These are phyloP conservation scores for Rutilus rutilus DNA, from an alignment of 2,113 vertebrate species.

Conservation along the genomic window DNA sequence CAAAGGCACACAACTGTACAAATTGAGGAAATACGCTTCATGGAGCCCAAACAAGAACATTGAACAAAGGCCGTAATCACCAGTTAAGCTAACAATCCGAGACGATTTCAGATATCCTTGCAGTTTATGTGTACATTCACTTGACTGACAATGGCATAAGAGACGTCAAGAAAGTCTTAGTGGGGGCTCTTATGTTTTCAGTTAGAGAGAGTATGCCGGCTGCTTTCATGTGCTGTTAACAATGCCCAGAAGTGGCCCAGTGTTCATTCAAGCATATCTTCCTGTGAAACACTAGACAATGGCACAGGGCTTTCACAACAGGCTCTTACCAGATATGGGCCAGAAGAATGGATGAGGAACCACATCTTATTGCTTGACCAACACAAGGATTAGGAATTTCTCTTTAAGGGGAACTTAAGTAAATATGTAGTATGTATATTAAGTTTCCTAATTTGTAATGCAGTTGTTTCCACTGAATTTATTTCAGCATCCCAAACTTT, in stretches of 20 bases:
- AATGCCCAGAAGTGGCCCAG: constrained; percentile 64
- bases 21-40: constrained; percentile 56
- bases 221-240: constrained; percentile 62
- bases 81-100: constrained; percentile 53
- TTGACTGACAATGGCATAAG: constrained; percentile 63
- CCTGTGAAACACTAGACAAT: constrained; percentile 66
- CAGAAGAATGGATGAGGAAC: constrained; percentile 25
- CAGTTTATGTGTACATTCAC: constrained; percentile 58
- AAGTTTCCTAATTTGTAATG: constrained; percentile 17
- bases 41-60: constrained; percentile 57
- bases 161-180: constrained; percentile 47
- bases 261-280: constrained; percentile 67
- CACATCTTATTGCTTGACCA: constrained; percentile 32
- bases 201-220: constrained; percentile 60
- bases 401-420: not conserved
- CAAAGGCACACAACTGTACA: constrained; percentile 49
- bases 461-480: not conserved
- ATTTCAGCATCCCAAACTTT: no score
- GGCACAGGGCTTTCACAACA: constrained; percentile 44
- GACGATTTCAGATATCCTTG: constrained; percentile 61
- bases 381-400: not conserved
- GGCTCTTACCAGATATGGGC: constrained; percentile 40
- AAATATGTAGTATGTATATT: no score
- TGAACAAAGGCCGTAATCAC: constrained; percentile 48
- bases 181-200: constrained; percentile 64